phyloP scores from a whole-genome alignment of 2,113 vertebrate species.

The Dasyornis broadbenti region DNA sequence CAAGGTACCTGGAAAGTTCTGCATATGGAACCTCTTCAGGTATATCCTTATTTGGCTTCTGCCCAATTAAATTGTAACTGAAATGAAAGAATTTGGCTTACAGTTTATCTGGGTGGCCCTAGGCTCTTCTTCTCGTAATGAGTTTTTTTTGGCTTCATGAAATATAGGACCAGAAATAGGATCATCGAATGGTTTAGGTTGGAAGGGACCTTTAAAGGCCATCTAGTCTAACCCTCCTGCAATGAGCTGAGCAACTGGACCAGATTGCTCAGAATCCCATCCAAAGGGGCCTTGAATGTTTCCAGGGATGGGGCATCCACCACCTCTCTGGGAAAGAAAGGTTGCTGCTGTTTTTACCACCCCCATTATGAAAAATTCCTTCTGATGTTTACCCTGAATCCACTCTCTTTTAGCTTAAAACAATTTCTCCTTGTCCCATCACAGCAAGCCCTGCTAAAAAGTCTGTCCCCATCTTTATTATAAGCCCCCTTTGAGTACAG shows the following conservation, averaged over 20 bases:
- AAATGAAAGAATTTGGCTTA: neutral
- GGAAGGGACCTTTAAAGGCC: neutral
- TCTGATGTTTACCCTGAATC: neutral
- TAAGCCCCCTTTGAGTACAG: neutral
- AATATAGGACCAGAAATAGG: neutral
- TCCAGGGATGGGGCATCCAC: neutral
- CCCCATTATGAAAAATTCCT: neutral
- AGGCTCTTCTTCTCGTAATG: neutral
- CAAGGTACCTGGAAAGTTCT: neutral
- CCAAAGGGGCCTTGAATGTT: neutral
- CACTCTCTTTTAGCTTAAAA: neutral
- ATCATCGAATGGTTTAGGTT: no score
- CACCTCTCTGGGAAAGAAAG: neutral
- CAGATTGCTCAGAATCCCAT: neutral
- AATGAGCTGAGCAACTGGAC: neutral
- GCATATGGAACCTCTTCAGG: neutral
- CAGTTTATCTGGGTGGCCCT: neutral
- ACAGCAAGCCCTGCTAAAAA: neutral
- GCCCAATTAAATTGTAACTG: neutral
- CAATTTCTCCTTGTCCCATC: neutral
- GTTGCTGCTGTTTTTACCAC: neutral
- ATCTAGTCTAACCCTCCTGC: neutral
- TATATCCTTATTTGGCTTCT: neutral
- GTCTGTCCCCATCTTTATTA: neutral
- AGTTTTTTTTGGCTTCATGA: neutral